Evolutionary conservation across 2,888 invertebrate species (phyloP).

Genomic region (Gymnoscelis rufifasciata): DNA sequence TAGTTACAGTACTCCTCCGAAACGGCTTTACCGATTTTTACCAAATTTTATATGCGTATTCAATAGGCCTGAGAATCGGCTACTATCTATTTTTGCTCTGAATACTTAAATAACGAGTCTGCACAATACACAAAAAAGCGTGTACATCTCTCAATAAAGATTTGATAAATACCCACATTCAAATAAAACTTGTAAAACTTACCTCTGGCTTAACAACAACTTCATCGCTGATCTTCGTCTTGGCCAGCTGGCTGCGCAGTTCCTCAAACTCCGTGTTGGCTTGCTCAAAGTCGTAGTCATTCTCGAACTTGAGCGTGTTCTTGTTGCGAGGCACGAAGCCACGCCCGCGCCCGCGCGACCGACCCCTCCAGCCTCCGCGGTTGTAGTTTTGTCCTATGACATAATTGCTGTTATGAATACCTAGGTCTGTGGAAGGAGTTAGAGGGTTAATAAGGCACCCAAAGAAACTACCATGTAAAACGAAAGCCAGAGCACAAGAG

Average conservation of each 20-base stretch:
- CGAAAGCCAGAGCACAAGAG: neutral
- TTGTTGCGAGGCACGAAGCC: slow-evolving; percentile 75
- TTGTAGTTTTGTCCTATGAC: slow-evolving; percentile 64
- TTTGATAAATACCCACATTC: no score
- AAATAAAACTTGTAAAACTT: slow-evolving; percentile 13
- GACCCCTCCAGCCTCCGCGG: slow-evolving; percentile 73
- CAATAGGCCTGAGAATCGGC: no score
- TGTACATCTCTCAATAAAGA: no score
- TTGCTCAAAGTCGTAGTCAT: slow-evolving; percentile 99
- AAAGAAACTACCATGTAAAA: no score
- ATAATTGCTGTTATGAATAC: slow-evolving; percentile 24
- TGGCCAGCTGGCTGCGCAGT: slow-evolving; percentile 89
- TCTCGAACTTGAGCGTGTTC: slow-evolving; percentile 93
- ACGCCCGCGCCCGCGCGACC: slow-evolving; percentile 66
- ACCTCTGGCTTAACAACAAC: slow-evolving; percentile 73
- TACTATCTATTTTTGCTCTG: no score
- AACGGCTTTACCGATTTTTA: no score
- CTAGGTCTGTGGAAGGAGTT: slow-evolving; percentile 23
- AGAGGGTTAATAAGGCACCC: neutral
- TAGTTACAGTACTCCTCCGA: no score
- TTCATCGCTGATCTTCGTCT: slow-evolving; percentile 86
- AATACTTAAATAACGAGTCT: no score
- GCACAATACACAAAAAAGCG: no score
- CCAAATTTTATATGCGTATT: no score
- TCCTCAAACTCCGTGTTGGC: slow-evolving; percentile 98